These are phyloP conservation scores for Chymomyza fuscimana DNA, from an alignment of 2,888 invertebrate genomes.

Conservation along the genomic window DNA sequence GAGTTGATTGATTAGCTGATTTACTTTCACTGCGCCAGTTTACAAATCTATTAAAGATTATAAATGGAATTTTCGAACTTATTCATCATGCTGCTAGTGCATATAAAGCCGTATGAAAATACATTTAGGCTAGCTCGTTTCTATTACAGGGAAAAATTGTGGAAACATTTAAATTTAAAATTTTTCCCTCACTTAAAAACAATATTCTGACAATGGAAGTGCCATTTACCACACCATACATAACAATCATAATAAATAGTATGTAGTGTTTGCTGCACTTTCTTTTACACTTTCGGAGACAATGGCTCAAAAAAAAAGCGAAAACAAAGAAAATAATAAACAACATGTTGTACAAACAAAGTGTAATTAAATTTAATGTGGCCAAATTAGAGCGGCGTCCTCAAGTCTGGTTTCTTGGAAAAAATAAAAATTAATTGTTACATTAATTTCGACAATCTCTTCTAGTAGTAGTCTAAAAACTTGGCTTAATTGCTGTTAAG, in stretches of 20 bases:
- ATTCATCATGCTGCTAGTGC: no score
- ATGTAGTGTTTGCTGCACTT: constrained; percentile 18
- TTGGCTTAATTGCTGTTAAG: not conserved
- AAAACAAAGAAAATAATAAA: constrained; percentile 8
- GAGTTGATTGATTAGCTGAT: constrained; percentile 48
- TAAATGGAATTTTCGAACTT: constrained; percentile 33
- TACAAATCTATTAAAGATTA: constrained; percentile 53
- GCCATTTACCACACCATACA: constrained; percentile 19
- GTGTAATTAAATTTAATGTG: constrained; percentile 46
- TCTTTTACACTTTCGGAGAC: constrained; percentile 8
- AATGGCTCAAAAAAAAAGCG: constrained; percentile 15
- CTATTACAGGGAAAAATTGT: not conserved
- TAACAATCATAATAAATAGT: constrained; percentile 14
- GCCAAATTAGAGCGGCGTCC: constrained; percentile 46
- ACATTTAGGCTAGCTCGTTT: not conserved
- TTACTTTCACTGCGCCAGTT: constrained; percentile 56
- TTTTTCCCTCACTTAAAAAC: not conserved
- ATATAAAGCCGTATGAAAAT: not conserved
- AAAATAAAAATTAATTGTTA: not conserved
- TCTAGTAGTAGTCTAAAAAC: not conserved
- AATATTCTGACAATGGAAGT: constrained; percentile 25
- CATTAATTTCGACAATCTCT: not conserved
- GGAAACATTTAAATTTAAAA: constrained; percentile 3
- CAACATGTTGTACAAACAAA: constrained; percentile 11
- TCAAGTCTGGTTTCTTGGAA: not conserved